Base-by-base conservation (phyloP, 2,113 vertebrate genomes). In the Chlamydotis undulata region DNA sequence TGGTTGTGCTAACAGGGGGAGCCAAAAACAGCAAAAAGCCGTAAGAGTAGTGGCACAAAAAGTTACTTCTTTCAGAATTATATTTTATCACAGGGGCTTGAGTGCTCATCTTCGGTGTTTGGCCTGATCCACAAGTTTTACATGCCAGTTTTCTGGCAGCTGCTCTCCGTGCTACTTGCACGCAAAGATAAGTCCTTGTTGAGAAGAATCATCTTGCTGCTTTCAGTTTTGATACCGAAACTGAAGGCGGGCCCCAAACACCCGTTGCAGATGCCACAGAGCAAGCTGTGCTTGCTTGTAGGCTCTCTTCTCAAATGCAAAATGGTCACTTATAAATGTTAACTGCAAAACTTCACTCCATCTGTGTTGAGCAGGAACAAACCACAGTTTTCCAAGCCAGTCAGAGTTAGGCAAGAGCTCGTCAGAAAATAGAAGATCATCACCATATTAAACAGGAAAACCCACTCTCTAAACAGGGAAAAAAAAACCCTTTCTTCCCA, bases 81-180 rank as follows among this genome's bases (percentile, higher is more conserved):
- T 3, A 3, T 26, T 74, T 17, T 37, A 41, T 57, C 5, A 31
- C 24, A 19, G 24, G 4, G n/a, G 5, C 37, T 29, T 8, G 12
- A n/a, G 12, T 37, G 19, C 26, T 77, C 31, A 14, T 24, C 33
- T 12, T 39, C 5, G 0, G 15, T 8, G 0, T 3, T 21, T 9
- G 11, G n/a, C 47, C 37, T 25, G n/a, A 35, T 13, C 31, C 37
- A 10, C 31, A 57, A 37, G 26, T 67, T 53, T n/a, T 37, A 26
- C n/a, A 31, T 29, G 4, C 10, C 6, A 3, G 6, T n/a, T 70
- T 85, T 45, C 79, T 71, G 70, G 22, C n/a, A 61, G 19, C 17
- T 63, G 22, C 19, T 28, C 14, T 78, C 47, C 6, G 1, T 39
- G 39, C 53, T 33, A 7, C 29, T 71, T 26, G 29, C 52, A 43